Percentiles rank a stretch among this genome's conserved stretches.
phyloP scores from a whole-genome alignment of 2,113 vertebrate species.

The Hirundichthys speculiger region DNA sequence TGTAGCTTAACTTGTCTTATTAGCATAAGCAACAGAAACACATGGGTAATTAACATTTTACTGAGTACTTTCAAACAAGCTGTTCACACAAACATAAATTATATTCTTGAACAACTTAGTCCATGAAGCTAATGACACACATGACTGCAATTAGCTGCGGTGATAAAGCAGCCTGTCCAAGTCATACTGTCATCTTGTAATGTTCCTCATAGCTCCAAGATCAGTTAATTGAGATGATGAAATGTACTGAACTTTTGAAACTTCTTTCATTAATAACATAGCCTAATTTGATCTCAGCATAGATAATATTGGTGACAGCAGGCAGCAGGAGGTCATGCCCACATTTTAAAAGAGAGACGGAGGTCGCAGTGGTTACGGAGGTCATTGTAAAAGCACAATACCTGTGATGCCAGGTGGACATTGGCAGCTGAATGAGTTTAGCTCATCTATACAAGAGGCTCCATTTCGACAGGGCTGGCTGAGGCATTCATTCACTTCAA shows the following conservation, averaged over 20 bases:
- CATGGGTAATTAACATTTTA: not conserved
- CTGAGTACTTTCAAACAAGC: not conserved
- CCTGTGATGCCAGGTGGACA: conserved; percentile 83
- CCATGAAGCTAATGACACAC: not conserved
- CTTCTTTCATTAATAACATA: not conserved
- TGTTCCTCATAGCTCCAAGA: not conserved
- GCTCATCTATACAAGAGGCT: conserved; percentile 78
- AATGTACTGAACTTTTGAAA: not conserved
- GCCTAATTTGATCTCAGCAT: not conserved
- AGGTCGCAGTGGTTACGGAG: not conserved
- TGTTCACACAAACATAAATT: not conserved
- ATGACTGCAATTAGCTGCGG: not conserved
- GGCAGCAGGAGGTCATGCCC: too few relatives aligned
- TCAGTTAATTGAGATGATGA: not conserved
- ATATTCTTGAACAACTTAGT: not conserved
- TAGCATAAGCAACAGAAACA: not conserved
- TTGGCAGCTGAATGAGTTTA: conserved; percentile 80
- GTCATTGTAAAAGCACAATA: conserved; percentile 39
- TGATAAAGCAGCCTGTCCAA: not conserved
- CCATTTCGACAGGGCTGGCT: conserved; percentile 81
- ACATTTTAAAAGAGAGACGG: too few relatives aligned
- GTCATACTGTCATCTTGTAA: not conserved
- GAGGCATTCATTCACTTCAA: conserved; percentile 83
- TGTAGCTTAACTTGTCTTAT: not conserved
- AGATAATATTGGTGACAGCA: not conserved